phyloP scores from a whole-genome alignment of 2,888 invertebrate genomes.

The Synergus gifuensis region DNA sequence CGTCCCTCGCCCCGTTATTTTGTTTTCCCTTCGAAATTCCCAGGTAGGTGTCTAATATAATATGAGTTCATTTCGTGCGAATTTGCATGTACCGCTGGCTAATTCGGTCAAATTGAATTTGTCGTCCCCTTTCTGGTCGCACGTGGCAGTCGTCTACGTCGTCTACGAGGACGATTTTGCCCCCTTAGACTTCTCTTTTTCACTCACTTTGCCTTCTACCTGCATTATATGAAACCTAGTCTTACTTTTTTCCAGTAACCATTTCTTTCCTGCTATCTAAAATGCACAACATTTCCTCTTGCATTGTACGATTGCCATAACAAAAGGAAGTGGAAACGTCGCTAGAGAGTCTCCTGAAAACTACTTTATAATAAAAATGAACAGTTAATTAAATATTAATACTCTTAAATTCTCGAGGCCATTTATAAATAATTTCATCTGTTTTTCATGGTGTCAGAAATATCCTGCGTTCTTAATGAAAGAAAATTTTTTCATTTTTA shows the following conservation, averaged over 20 bases:
- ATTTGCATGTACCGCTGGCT: constrained; percentile 76
- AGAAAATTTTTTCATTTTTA: background rate
- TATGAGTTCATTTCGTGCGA: constrained; percentile 76
- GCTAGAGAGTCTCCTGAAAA: too few species aligned
- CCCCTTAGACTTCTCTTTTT: constrained; percentile 3
- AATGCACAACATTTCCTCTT: background rate
- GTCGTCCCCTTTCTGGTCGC: constrained; percentile 68
- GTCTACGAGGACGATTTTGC: constrained; percentile 30
- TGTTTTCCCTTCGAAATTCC: constrained; percentile 74
- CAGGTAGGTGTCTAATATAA: constrained; percentile 75
- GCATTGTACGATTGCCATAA: background rate
- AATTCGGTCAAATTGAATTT: constrained; percentile 75
- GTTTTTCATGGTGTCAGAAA: too few species aligned
- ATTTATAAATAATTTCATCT: too few species aligned
- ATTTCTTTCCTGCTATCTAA: background rate
- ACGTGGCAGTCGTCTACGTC: constrained; percentile 59
- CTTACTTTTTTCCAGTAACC: background rate
- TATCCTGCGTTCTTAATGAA: too few species aligned
- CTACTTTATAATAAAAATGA: too few species aligned
- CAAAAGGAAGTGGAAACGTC: constrained; percentile 6
- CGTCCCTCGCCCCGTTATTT: constrained; percentile 62
- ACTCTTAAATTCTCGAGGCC: too few species aligned
- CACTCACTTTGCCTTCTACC: constrained; percentile 14
- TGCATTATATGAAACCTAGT: constrained; percentile 31
- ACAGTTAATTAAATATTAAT: too few species aligned